These are phyloP conservation scores for Nyleta sp. DNA, from an alignment of 2,888 invertebrate genomes.

Conservation along the genomic window DNA sequence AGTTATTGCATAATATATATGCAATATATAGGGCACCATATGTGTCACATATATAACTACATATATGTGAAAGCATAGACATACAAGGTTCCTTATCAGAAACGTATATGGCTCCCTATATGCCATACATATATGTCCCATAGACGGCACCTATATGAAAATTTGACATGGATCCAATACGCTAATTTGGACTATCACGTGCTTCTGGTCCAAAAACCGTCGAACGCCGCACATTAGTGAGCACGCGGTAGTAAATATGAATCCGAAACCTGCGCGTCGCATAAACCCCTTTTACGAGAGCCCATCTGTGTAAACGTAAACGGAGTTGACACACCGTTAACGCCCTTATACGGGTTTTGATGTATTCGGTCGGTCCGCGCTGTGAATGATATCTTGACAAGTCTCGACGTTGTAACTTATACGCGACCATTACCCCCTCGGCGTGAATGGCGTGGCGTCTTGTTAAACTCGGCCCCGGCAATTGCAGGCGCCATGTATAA, in stretches of 20 bases:
- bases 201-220: neutral
- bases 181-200: no score
- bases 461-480: slow-evolving; percentile 22
- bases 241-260: slow-evolving; percentile 31
- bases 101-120: no score
- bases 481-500: slow-evolving; percentile 62
- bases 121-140: no score
- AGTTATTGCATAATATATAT: no score
- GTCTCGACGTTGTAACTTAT: slow-evolving; percentile 33
- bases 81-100: no score
- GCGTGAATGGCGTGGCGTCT: slow-evolving; percentile 11
- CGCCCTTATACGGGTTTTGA: slow-evolving; percentile 42
- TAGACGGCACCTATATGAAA: no score
- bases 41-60: no score
- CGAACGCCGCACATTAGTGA: neutral
- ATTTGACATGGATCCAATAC: no score
- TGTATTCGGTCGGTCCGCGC: slow-evolving; percentile 23
- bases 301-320: slow-evolving; percentile 39
- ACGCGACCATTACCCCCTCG: slow-evolving; percentile 25
- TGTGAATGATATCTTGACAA: slow-evolving; percentile 55
- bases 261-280: slow-evolving; percentile 27
- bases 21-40: no score
- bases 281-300: slow-evolving; percentile 35
- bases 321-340: slow-evolving; percentile 44
- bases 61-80: no score